phyloP scores from a whole-genome alignment of 2,888 invertebrate species.

The Sclerodermus sp. region DNA sequence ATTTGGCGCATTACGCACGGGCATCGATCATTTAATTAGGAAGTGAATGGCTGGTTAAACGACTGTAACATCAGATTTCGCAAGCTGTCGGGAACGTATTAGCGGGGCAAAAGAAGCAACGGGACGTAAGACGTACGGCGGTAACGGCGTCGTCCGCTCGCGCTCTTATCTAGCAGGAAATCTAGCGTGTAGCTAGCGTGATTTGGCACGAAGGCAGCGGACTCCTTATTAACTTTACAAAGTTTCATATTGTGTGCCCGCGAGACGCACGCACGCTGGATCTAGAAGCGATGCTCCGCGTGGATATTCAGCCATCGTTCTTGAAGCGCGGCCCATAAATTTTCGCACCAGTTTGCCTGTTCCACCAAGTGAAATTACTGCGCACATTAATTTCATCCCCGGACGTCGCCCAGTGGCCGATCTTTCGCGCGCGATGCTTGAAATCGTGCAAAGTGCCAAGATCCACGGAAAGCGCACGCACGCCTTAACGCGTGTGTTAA shows the following conservation, averaged over 20 bases:
- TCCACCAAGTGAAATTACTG: slow-evolving; percentile 31
- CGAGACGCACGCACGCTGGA: slow-evolving; percentile 18
- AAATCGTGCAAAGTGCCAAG: slow-evolving; percentile 6
- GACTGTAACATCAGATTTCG: no score
- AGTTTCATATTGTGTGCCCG: neutral
- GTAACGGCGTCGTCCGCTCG: neutral
- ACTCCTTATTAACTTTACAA: neutral
- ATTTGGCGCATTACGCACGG: no score
- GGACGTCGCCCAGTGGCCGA: neutral
- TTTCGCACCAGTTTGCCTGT: slow-evolving; percentile 25
- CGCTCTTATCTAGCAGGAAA: neutral
- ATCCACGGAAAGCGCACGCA: slow-evolving; percentile 18
- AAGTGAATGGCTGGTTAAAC: no score
- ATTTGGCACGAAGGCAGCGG: neutral
- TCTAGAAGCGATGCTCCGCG: slow-evolving; percentile 25
- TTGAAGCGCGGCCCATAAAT: slow-evolving; percentile 28
- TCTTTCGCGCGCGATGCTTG: slow-evolving; percentile 12
- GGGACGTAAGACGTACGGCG: neutral
- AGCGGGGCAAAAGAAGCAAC: no score
- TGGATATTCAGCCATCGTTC: slow-evolving; percentile 31
- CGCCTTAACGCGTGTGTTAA: no score
- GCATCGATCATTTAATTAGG: no score
- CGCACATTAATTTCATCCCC: slow-evolving; percentile 31
- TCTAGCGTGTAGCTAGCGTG: neutral
- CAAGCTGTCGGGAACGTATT: no score